These are phyloP conservation scores for Drosophila melanogaster DNA, from an alignment of 1,140 invertebrate genomes.

Conservation along the genomic window DNA sequence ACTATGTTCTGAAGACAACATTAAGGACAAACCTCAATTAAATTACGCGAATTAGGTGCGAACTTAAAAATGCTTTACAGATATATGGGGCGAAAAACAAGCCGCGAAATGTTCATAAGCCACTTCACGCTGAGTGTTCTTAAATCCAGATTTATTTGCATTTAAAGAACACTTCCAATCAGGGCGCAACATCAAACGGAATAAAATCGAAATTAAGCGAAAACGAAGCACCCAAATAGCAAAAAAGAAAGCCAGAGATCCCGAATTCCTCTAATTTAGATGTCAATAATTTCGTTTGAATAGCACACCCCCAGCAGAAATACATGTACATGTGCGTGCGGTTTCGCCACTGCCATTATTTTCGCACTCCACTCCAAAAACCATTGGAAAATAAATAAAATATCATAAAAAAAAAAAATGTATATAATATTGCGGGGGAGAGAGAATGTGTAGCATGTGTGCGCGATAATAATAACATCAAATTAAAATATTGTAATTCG, in stretches of 20 bases:
- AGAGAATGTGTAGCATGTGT: constrained; percentile 19
- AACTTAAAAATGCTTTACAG: no score
- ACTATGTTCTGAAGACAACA: no score
- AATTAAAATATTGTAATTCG: constrained; percentile 66
- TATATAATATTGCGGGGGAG: constrained; percentile 15
- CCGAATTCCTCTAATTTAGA: constrained; percentile 66
- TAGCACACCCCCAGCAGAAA: constrained; percentile 19
- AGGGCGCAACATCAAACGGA: constrained; percentile 33
- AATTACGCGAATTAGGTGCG: no score
- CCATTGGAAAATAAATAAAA: constrained; percentile 52
- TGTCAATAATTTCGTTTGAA: constrained; percentile 74
- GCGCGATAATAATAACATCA: constrained; percentile 58
- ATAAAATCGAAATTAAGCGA: constrained; percentile 28
- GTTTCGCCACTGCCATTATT: constrained; percentile 5
- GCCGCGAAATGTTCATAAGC: constrained; percentile 11
- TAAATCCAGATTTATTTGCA: constrained; percentile 25
- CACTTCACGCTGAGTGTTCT: constrained; percentile 7
- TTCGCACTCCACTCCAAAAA: constrained; percentile 1
- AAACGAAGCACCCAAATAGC: constrained; percentile 4
- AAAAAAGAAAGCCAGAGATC: neutral
- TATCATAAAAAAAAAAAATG: constrained; percentile 11
- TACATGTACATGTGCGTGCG: constrained; percentile 16
- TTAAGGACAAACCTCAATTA: no score
- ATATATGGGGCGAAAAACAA: neutral
- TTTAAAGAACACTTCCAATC: constrained; percentile 12